Conservation (phyloP, 2,113 vertebrate genomes). For the Carassius gibelio region DNA sequence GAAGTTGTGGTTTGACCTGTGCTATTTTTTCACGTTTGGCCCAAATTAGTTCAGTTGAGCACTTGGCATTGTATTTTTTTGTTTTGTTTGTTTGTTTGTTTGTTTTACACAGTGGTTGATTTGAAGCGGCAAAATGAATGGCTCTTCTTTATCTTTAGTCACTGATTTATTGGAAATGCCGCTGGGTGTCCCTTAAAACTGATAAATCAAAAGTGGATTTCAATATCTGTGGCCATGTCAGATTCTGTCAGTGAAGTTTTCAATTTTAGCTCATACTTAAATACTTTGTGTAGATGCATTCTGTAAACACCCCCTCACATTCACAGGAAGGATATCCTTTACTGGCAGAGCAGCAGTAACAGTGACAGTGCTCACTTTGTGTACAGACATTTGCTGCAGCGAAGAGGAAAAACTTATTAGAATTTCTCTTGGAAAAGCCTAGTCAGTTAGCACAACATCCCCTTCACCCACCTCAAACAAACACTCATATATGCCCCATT, state of each 20-base stretch:
- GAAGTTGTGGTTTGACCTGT: slow-evolving; percentile 41
- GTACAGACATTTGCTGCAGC: slow-evolving; percentile 20
- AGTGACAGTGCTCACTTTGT: background rate
- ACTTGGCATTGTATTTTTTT: background rate
- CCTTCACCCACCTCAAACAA: background rate
- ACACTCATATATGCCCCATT: background rate
- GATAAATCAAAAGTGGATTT: background rate
- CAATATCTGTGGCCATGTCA: background rate
- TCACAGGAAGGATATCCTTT: slow-evolving; percentile 42
- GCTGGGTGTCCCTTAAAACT: background rate
- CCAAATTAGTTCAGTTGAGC: background rate
- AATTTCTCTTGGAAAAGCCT: slow-evolving; percentile 52
- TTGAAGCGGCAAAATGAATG: background rate
- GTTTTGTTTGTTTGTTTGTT: background rate
- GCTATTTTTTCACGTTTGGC: slow-evolving; percentile 21
- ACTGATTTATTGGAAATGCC: background rate
- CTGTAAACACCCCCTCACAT: slow-evolving; percentile 12
- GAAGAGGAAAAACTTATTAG: slow-evolving; percentile 40
- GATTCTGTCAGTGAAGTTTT: background rate
- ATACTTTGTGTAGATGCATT: background rate
- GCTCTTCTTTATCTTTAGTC: background rate
- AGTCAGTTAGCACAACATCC: slow-evolving; percentile 41
- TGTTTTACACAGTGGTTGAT: background rate
- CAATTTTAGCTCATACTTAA: background rate
- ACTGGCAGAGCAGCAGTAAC: background rate